Conservation (phyloP, 2,113 vertebrate species). For the Phaethornis superciliosus region DNA sequence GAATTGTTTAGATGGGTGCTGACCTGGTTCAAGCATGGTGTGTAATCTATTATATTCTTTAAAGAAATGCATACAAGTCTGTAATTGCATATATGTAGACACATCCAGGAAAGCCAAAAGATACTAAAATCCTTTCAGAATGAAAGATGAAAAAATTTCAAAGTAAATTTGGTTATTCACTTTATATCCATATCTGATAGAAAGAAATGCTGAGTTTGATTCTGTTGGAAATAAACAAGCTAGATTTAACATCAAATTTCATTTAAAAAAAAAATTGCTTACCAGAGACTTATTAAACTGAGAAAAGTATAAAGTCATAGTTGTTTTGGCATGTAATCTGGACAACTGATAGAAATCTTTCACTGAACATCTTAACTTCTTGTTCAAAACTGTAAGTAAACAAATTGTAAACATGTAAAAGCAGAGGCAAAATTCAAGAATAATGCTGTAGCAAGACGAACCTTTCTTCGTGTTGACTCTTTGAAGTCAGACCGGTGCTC, state of each 20-base stretch:
- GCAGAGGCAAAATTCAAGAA: neutral
- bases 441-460: no score
- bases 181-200: neutral
- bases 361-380: neutral
- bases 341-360: neutral
- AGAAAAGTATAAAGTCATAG: neutral
- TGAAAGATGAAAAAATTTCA: neutral
- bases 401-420: neutral
- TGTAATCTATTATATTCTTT: neutral
- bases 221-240: neutral
- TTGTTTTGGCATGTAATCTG: neutral
- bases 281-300: neutral
- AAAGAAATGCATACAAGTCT: neutral
- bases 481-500: no score
- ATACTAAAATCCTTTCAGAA: neutral
- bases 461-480: no score
- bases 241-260: neutral
- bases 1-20: neutral
- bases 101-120: neutral
- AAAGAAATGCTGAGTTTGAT: neutral
- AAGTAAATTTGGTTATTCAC: neutral
- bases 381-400: neutral
- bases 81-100: neutral
- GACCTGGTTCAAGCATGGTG: neutral
- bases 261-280: neutral